Base-by-base conservation (phyloP, 2,113 vertebrate genomes). In the Monopterus albus region DNA sequence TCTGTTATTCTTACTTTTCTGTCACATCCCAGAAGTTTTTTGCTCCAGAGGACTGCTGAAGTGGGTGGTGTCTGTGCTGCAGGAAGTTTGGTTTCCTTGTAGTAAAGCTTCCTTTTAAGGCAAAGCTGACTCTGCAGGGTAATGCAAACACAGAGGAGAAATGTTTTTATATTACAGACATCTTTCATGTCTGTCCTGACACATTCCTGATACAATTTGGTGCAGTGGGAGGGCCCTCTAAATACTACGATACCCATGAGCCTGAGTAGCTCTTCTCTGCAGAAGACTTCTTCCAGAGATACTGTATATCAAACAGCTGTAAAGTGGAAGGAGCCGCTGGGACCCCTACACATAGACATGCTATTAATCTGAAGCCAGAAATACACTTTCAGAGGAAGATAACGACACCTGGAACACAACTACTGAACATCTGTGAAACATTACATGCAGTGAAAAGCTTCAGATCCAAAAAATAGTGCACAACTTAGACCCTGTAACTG, bases 71-170 rank as follows among this genome's bases (percentile, higher is more conserved):
- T 8, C 43, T 62, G 1, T 3, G 11, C 5, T 2, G 31, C 43
- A 72, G 79, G 73, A 82, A 49, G 79, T 58, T 38, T 33, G 5
- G 5, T 38, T 23, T 59, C 13, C 49, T 52, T 6, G 10, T 78
- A 26, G 64, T 70, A 60, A 74, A 25, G 65, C 29, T 23, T 71
- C 80, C 80, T 82, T 82, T 55, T 55, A 82, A 78, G 80, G 80
- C 55, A 43, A 59, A 38, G 1, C 43, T 45, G 62, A 46, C 23
- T 7, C 45, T 18, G 40, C 2, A 39, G 31, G 40, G 21, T 58
- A 11, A 5, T 1, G 4, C n/a, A n/a, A n/a, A n/a, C n/a, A n/a
- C n/a, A n/a, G n/a, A n/a, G n/a, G n/a, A n/a, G n/a, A n/a, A n/a
- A n/a, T n/a, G n/a, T n/a, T n/a, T n/a, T n/a, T n/a, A n/a, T n/a